These are phyloP conservation scores for Sardina pilchardus DNA, from an alignment of 2,113 vertebrate genomes.

Conservation along the genomic window DNA sequence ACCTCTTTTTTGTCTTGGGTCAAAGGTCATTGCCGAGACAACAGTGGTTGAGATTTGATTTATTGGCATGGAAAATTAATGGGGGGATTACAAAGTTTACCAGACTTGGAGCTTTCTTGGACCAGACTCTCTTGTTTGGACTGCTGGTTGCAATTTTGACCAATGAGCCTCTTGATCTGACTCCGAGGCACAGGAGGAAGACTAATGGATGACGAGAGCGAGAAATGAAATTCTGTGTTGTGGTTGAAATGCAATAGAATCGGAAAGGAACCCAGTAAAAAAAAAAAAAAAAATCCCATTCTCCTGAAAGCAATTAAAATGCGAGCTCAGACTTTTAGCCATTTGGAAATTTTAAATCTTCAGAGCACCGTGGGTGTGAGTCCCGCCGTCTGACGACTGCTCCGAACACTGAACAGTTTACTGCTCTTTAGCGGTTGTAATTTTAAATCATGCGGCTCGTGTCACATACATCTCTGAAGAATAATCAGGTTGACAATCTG, in stretches of 20 bases:
- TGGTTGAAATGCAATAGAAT: slow-evolving; percentile 21
- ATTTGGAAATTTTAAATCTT: neutral
- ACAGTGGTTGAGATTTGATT: slow-evolving; percentile 87
- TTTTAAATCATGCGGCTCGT: neutral
- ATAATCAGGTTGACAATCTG: slow-evolving; percentile 14
- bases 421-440: neutral
- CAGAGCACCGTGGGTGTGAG: neutral
- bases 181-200: slow-evolving; percentile 70
- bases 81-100: slow-evolving; percentile 88
- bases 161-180: slow-evolving; percentile 81
- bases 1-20: slow-evolving; percentile 84
- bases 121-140: slow-evolving; percentile 83
- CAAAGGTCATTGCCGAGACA: slow-evolving; percentile 85
- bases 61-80: slow-evolving; percentile 92
- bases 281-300: slow-evolving; percentile 9
- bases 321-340: neutral
- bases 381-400: neutral
- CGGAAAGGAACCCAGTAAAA: slow-evolving; percentile 2
- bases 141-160: slow-evolving; percentile 91
- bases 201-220: slow-evolving; percentile 32
- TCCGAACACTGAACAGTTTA: neutral
- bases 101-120: slow-evolving; percentile 81
- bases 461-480: slow-evolving; percentile 9
- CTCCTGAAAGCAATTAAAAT: neutral
- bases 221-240: slow-evolving; percentile 29